Percentiles rank a stretch among this genome's conserved stretches.
Evolutionary conservation across 2,797 vertebrate genomes (phyloP).

Genomic region (Pitangus sulphuratus): DNA sequence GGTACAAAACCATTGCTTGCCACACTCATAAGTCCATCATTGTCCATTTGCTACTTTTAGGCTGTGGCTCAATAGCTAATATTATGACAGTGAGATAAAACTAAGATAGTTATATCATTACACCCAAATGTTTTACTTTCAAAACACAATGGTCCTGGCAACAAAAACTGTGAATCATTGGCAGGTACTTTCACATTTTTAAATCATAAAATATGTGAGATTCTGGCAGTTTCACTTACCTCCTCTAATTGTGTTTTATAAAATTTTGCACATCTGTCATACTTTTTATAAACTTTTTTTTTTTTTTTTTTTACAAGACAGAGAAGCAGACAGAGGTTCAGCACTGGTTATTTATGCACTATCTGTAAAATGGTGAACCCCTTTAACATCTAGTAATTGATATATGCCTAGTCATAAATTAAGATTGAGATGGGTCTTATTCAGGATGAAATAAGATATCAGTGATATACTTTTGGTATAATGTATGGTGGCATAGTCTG

Average conservation of each 20-base stretch:
- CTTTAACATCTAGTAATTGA: background rate
- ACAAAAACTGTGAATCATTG: background rate
- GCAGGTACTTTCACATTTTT: background rate
- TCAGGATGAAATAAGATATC: background rate
- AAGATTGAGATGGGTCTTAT: background rate
- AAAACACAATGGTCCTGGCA: background rate
- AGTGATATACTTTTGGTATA: background rate
- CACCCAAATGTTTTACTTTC: conserved; percentile 2
- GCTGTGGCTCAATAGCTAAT: background rate
- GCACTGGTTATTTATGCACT: background rate
- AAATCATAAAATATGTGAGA: background rate
- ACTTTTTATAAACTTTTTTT: background rate
- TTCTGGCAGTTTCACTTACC: background rate
- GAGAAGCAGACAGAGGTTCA: background rate
- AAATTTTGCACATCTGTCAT: conserved; percentile 34
- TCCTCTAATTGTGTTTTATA: background rate
- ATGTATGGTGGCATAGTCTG: background rate
- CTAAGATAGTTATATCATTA: background rate
- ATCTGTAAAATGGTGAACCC: background rate
- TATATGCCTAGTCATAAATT: background rate
- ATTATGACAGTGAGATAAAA: background rate
- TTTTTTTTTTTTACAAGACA: background rate
- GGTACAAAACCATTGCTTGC: background rate
- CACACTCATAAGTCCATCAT: background rate
- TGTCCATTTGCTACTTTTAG: background rate